These are phyloP conservation scores for Turdus rufiventris DNA, from an alignment of 2,113 vertebrate species.

Conservation along the genomic window DNA sequence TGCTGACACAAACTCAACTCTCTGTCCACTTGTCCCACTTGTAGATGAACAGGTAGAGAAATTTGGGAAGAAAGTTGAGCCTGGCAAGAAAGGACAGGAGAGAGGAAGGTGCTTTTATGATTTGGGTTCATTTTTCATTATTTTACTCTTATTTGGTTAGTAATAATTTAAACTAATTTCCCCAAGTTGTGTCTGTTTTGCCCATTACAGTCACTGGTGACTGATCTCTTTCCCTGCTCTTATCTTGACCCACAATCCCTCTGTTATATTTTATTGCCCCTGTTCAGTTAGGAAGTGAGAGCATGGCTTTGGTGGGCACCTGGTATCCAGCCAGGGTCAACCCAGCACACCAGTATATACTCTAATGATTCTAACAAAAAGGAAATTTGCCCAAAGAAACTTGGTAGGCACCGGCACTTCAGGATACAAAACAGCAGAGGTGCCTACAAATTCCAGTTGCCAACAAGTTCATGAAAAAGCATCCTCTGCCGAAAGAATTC, in stretches of 20 bases:
- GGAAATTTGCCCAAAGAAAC: not conserved
- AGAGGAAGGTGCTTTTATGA: not conserved
- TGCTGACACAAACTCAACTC: not conserved
- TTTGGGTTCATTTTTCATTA: not conserved
- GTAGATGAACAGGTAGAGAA: not conserved
- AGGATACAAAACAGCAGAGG: not conserved
- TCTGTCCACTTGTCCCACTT: no score
- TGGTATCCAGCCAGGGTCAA: not conserved
- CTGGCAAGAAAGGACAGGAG: not conserved
- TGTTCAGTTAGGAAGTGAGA: not conserved
- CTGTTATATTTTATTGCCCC: not conserved
- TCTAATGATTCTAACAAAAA: not conserved
- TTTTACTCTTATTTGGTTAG: not conserved
- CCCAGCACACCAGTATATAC: not conserved
- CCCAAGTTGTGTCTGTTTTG: not conserved
- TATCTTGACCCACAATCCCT: accelerated
- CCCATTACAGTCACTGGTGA: not conserved
- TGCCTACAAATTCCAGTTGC: not conserved
- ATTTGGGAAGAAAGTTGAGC: not conserved
- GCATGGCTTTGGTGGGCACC: not conserved
- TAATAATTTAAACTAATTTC: not conserved
- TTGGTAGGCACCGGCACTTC: not conserved
- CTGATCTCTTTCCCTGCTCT: not conserved
- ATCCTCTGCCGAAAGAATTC: not conserved
- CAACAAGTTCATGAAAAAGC: not conserved